Evolutionary conservation across 2,888 invertebrate genomes (phyloP).

Genomic region (Leucophenga maculata): DNA sequence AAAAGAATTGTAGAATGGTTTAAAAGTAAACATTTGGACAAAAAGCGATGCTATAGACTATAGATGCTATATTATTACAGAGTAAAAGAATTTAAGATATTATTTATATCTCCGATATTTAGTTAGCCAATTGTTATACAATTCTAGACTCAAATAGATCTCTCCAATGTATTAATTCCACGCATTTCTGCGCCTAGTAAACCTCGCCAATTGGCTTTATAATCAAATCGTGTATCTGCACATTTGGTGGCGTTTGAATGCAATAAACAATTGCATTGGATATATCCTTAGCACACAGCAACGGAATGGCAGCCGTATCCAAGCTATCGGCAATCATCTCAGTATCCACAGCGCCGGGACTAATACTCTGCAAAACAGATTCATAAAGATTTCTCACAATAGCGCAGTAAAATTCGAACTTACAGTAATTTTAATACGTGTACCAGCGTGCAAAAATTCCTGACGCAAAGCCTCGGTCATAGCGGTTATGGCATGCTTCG

Average conservation of each 20-base stretch:
- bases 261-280: conserved; percentile 62
- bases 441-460: conserved; percentile 60
- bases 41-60: no score
- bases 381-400: no score
- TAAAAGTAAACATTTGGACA: no score
- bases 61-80: no score
- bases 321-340: conserved; percentile 49
- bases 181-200: no score
- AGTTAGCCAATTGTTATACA: no score
- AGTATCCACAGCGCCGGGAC: conserved; percentile 63
- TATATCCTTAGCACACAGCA: conserved; percentile 56
- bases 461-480: conserved; percentile 68
- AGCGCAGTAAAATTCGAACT: conserved; percentile 29
- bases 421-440: conserved; percentile 63
- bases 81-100: no score
- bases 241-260: conserved; percentile 61
- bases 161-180: no score
- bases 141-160: no score
- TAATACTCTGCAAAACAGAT: conserved; percentile 58
- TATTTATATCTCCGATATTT: no score
- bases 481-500: conserved; percentile 69
- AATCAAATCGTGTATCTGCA: conserved; percentile 61
- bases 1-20: no score
- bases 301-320: conserved; percentile 27
- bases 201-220: conserved; percentile 65